Conservation (phyloP, 2,797 vertebrate genomes). For the Mormyrops attenuatus region DNA sequence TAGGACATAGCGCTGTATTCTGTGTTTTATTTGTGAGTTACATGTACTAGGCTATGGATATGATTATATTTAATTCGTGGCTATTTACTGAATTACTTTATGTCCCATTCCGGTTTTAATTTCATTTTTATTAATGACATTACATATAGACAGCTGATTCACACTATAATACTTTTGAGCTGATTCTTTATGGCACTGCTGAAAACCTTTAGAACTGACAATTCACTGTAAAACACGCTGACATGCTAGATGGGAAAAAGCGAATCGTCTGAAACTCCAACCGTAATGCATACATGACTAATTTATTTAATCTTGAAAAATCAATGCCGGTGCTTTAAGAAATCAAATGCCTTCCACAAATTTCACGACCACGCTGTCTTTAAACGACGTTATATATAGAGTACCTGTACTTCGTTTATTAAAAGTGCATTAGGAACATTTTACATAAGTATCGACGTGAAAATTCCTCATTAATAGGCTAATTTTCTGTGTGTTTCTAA, state of each 20-base stretch:
- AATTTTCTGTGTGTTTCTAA: background rate
- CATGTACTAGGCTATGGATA: background rate
- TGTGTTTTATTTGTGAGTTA: background rate
- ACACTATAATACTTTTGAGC: background rate
- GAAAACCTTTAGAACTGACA: background rate
- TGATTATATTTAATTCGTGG: background rate
- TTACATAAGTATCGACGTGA: background rate
- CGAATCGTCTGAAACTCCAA: background rate
- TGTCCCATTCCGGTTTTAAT: background rate
- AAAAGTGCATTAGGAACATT: background rate
- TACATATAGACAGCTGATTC: background rate
- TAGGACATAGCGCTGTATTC: background rate
- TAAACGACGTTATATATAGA: background rate
- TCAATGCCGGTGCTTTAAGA: background rate
- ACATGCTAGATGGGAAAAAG: background rate
- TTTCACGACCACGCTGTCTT: background rate
- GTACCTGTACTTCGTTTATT: background rate
- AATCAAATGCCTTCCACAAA: background rate
- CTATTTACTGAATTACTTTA: background rate
- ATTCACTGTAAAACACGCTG: background rate
- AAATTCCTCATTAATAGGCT: background rate
- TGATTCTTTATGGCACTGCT: background rate
- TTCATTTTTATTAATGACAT: background rate
- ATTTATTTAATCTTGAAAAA: background rate
- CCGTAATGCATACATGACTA: background rate